Percentiles rank a stretch among this genome's conserved stretches.
Conservation (phyloP, 2,113 vertebrate genomes). For the Actenoides lindsayi region DNA sequence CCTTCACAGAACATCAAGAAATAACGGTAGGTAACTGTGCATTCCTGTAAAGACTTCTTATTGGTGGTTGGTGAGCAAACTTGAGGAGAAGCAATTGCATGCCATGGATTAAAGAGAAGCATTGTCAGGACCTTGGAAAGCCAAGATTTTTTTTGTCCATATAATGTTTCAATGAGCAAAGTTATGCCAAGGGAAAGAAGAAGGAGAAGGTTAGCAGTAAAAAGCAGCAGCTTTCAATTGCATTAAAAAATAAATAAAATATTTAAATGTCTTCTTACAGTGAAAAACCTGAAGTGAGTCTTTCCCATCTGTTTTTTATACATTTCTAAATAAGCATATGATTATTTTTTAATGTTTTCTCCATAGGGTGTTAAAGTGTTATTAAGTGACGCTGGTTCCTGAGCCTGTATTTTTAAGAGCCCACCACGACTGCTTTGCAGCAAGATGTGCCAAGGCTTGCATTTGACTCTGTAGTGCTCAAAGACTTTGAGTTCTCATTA, state of each 20-base stretch:
- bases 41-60: neutral
- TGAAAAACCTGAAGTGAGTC: neutral
- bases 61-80: neutral
- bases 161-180: neutral
- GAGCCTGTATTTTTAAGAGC: slow-evolving; percentile 3
- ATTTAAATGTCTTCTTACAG: neutral
- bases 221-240: neutral
- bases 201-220: neutral
- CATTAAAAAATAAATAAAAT: neutral
- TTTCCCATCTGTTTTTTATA: neutral
- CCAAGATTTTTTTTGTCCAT: neutral
- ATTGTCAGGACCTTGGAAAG: neutral
- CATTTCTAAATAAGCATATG: neutral
- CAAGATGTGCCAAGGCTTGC: slow-evolving; percentile 27
- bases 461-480: slow-evolving; percentile 8
- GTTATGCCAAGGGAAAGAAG: neutral
- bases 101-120: neutral
- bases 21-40: neutral
- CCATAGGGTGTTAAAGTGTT: neutral
- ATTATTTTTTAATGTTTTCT: slow-evolving; percentile 14
- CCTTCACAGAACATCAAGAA: neutral
- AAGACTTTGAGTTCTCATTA: slow-evolving; percentile 43
- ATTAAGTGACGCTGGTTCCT: neutral
- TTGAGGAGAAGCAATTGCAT: neutral
- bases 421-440: neutral